Conservation (phyloP, 1,140 invertebrate species). For the Drosophila micromelanica region DNA sequence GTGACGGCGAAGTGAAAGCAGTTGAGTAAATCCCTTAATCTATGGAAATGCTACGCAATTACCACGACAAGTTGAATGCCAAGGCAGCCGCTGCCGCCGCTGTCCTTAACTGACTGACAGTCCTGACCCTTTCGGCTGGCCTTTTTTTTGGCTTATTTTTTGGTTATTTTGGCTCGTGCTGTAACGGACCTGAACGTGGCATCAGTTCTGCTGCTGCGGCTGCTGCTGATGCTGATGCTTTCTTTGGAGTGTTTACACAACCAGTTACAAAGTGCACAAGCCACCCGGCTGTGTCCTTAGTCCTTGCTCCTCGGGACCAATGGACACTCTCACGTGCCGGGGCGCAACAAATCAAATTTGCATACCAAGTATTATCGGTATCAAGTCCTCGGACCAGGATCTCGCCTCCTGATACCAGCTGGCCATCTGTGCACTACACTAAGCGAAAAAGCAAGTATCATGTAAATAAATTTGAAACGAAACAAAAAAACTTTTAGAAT, state of each 20-base stretch:
- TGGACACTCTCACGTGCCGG: constrained; percentile 62
- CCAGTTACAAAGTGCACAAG: constrained; percentile 82
- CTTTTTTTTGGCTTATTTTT: background rate
- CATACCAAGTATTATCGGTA: constrained; percentile 79
- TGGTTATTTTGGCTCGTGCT: constrained; percentile 17
- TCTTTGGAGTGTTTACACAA: constrained; percentile 76
- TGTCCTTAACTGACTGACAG: constrained; percentile 49
- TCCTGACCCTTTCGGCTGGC: constrained; percentile 64
- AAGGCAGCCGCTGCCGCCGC: constrained; percentile 11
- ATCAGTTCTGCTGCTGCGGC: background rate
- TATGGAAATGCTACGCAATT: constrained; percentile 84
- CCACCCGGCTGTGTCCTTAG: constrained; percentile 49
- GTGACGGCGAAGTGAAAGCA: constrained; percentile 44
- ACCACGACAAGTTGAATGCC: constrained; percentile 75
- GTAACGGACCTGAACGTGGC: constrained; percentile 34
- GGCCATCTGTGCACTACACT: constrained; percentile 18
- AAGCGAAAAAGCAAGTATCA: background rate
- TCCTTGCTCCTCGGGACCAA: constrained; percentile 32
- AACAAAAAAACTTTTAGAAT: too few species aligned
- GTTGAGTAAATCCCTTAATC: constrained; percentile 82
- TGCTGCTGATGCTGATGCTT: constrained; percentile 21
- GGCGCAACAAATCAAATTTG: constrained; percentile 78
- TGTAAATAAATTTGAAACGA: background rate
- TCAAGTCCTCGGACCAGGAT: constrained; percentile 25
- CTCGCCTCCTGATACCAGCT: constrained; percentile 27